Base-by-base conservation (phyloP, 2,888 invertebrate species). In the Lasioglossum zephyrum region DNA sequence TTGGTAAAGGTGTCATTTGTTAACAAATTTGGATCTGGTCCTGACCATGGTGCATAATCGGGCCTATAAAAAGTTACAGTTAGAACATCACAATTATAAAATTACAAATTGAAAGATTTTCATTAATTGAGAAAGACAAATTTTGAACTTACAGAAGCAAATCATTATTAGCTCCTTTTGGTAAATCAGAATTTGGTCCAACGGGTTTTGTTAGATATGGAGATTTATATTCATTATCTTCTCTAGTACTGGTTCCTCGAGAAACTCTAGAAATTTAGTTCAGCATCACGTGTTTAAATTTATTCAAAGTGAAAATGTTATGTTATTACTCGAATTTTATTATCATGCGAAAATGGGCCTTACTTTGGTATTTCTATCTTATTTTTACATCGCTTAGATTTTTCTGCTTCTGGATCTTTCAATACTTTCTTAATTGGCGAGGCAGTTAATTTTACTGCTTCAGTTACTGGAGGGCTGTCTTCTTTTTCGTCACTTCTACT, bases 21-120 rank as follows among this genome's bases (percentile, higher is more conserved):
- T 11, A 96, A 95, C 26, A 97, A 95, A 75, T 96, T 96, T 0
- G 97, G 96, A 95, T 98, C 97, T 0, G 98, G 97, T 0, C 98
- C 98, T 89, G 97, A 97, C 98, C 98, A 98, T 6, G 98, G 97
- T 75, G 98, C 96, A 93, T 98, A 98, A 93, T 98, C 98, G 87
- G 97, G 97, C 83, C 98, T 98, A 93, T 79, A 95, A 70, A 16
- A 49, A 66, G 41, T 16, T 5, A 57, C 53, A 63, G 26, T 77
- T 47, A 47, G 26, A 36, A 66, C 18, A 16, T 47, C 8, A 44
- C 5, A 47, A 18, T 72, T 41, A n/a, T n/a, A n/a, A 63, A 31
- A 31, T 31, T 31, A 63, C 6, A 31, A 31, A 63, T 63, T 63
- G 31, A 63, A 31, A 18, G 18, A 63, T 70, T 11, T 13, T 70